Evolutionary conservation across 1,140 invertebrate genomes (phyloP).

Genomic region (Archegozetes longisetosus): DNA sequence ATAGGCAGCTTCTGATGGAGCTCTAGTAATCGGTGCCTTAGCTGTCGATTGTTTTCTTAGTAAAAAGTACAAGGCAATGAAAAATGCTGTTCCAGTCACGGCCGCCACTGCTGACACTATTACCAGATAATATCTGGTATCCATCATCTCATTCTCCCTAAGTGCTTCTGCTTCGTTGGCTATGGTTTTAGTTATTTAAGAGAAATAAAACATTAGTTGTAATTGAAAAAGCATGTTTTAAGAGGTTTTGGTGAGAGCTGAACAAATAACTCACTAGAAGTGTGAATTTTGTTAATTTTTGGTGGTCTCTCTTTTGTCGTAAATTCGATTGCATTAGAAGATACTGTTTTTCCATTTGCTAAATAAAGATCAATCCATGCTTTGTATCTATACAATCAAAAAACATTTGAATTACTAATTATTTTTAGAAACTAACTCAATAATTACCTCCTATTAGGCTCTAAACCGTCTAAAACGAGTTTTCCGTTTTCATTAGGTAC

Average conservation of each 20-base stretch:
- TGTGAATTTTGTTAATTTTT: constrained; percentile 10
- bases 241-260: too few species aligned
- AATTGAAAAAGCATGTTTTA: too few species aligned
- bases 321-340: constrained; percentile 21
- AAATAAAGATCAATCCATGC: constrained; percentile 22
- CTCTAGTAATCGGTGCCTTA: constrained; percentile 46
- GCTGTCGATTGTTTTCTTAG: constrained; percentile 51
- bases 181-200: constrained; percentile 22
- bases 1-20: constrained; percentile 49
- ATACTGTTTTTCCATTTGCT: constrained; percentile 20
- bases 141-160: constrained; percentile 48
- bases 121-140: constrained; percentile 54
- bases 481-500: constrained; percentile 63
- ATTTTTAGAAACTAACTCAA: too few species aligned
- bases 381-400: constrained; percentile 16
- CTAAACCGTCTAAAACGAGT: constrained; percentile 47
- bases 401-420: too few species aligned
- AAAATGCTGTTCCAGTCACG: constrained; percentile 56
- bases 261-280: constrained; percentile 5
- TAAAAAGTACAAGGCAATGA: constrained; percentile 58
- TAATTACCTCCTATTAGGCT: constrained; percentile 58
- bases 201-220: too few species aligned
- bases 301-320: constrained; percentile 18
- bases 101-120: constrained; percentile 70
- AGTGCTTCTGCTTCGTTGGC: constrained; percentile 48